Evolutionary conservation across 2,888 invertebrate species (phyloP), one percentile per base, ranked within the genome.

Genomic region (Mythimna vitellina): DNA sequence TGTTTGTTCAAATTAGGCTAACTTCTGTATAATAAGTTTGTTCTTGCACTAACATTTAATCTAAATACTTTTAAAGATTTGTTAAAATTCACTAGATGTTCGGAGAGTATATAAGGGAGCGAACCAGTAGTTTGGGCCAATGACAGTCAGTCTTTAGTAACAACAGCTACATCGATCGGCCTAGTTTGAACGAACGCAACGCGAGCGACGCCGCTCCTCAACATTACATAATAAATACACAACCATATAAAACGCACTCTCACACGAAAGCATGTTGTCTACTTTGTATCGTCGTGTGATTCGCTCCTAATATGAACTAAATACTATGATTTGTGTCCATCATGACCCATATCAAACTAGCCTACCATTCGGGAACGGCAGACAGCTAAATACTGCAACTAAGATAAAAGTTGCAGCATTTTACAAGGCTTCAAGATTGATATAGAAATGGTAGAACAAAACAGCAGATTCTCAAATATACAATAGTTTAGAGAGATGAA

Each of bases 1-100:
- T 46, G 69, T 70, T 72, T 61, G 73, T 75, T 82, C 85, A 86
- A 86, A 85, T 84, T 74, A 78, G 87, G 67, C 71, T 77, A 80
- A 74, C 56, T n/a, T 74, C n/a, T 66, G 63, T 83, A 65, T 74
- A 76, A 79, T 62, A 74, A 56, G 20, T 61, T 71, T 83, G 58
- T 67, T 81, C 67, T 68, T 32, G 80, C 22, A 53, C n/a, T 53
- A 74, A 32, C 25, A 53, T 57, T 46, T 25, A 54, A 81, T 63
- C 32, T 42, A 54, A 42, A 62, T 58, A 35, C 29, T 46, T 49
- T 53, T 58, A 14, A 72, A 73, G 22, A 74, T 79, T 51, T 51
- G 20, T 35, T 71, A 35, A 72, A 14, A 60, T 79, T 73, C 17
- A 38, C 38, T 56, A 58, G 22, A 57, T 62, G 73, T 42, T 80